A percentile compares a stretch with the other conserved stretches of the same genome.
Evolutionary conservation across 2,797 vertebrate genomes (phyloP).

Genomic region (Hipposideros larvatus): DNA sequence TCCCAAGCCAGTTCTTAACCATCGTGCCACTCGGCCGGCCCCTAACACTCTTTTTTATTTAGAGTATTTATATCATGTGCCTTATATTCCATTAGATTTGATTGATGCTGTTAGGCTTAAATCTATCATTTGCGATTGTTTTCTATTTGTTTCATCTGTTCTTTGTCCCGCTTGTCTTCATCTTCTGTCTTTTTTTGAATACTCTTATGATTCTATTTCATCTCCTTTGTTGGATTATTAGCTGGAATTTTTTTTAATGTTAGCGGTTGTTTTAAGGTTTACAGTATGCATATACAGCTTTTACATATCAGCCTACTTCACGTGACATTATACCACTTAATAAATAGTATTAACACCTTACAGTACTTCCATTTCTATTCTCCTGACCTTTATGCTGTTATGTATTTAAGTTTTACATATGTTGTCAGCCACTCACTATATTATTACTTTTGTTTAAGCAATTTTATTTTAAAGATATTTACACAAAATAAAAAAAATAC

Average conservation of each 20-base stretch:
- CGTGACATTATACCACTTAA: neutral
- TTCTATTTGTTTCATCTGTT: neutral
- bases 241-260: neutral
- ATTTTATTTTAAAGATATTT: constrained; percentile 42
- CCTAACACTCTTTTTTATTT: neutral
- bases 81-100: neutral
- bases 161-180: neutral
- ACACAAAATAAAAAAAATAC: neutral
- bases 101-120: neutral
- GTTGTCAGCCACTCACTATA: neutral
- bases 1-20: too few relatives aligned
- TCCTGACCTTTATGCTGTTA: neutral
- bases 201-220: neutral
- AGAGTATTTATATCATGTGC: neutral
- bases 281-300: neutral
- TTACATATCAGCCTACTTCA: neutral
- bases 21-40: too few relatives aligned
- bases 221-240: neutral
- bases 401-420: neutral
- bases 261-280: neutral
- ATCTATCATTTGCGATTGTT: neutral
- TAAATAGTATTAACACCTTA: neutral
- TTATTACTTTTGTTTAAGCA: constrained; percentile 16
- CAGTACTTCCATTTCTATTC: neutral
- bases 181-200: neutral